Evolutionary conservation across 1,140 invertebrate species (phyloP).

Genomic region (Aphaenogaster floridana): DNA sequence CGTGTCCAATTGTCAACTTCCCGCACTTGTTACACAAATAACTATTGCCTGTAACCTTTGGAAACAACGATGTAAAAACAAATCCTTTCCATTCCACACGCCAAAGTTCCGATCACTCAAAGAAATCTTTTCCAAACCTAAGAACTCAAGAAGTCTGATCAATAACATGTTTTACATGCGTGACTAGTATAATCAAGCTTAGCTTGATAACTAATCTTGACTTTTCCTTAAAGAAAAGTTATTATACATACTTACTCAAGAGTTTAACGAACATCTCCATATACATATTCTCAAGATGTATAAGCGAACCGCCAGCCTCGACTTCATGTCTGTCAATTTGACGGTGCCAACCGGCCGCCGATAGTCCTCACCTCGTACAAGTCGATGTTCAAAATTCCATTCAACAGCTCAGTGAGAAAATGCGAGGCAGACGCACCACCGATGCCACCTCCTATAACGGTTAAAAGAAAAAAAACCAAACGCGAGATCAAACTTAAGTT

Average conservation of each 20-base stretch:
- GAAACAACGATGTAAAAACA: conserved; percentile 85
- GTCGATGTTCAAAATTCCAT: conserved; percentile 85
- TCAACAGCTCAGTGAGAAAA: conserved; percentile 88
- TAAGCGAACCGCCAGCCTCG: conserved; percentile 89
- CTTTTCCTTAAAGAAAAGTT: not conserved
- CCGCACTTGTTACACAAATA: too few species aligned
- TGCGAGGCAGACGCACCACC: conserved; percentile 89
- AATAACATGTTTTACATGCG: not conserved
- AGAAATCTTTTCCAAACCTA: conserved; percentile 82
- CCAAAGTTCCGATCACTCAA: conserved; percentile 76
- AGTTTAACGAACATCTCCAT: conserved; percentile 88
- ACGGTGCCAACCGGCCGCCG: conserved; percentile 89
- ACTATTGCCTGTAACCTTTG: too few species aligned
- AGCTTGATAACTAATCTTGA: not conserved
- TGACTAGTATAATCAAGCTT: not conserved
- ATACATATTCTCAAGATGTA: conserved; percentile 89
- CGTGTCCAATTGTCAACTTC: too few species aligned
- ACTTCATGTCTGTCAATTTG: conserved; percentile 86
- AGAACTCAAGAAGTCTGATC: not conserved
- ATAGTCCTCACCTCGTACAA: conserved; percentile 88
- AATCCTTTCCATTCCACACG: conserved; percentile 88
- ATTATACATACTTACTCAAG: conserved; percentile 84
- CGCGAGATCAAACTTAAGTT: not conserved
- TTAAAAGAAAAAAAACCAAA: conserved; percentile 80
- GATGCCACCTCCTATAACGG: conserved; percentile 90